Evolutionary conservation across 2,888 invertebrate genomes (phyloP), one percentile per base, ranked within the genome.

Genomic region (Pammene aurita): DNA sequence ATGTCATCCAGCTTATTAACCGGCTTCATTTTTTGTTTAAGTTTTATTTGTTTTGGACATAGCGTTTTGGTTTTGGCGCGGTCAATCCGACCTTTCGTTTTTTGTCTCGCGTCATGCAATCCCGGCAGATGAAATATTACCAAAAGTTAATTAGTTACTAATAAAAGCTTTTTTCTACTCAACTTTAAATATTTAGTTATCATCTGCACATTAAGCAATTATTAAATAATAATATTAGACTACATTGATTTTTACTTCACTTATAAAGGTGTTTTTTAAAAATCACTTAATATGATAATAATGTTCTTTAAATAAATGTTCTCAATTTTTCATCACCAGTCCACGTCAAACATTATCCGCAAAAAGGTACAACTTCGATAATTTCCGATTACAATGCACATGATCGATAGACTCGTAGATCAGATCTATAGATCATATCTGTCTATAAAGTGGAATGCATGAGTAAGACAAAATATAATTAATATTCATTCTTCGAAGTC

Each of bases 401-500:
- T 92, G 92, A 92, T 92, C 90, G 92, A 92, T 92, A 89, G 92
- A 87, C 87, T 83, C 87, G 78, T 90, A 91, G 91, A 90, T 90
- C 90, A 79, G 86, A 92, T 91, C 91, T 89, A 92, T 92, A 92
- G 92, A 92, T 92, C 91, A 92, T 91, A 92, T 91, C 90, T 85
- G 84, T 79, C 81, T 89, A 75, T 84, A 90, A 92, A 91, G 91
- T 92, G 89, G 89, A 91, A 90, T 91, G 91, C 90, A 89, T 90
- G 92, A 92, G 92, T 92, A 92, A 92, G 92, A 92, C 92, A 91
- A 92, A 92, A 92, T 90, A 89, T 92, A 92, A 92, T 92, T 92
- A 92, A 92, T 92, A 90, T 89, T 90, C 81, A 83, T 82, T 84
- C 84, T 88, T 86, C 86, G 78, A 90, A 91, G 89, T 90, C 86